phyloP scores from a whole-genome alignment of 2,113 vertebrate species.

The Actinemys pallida region DNA sequence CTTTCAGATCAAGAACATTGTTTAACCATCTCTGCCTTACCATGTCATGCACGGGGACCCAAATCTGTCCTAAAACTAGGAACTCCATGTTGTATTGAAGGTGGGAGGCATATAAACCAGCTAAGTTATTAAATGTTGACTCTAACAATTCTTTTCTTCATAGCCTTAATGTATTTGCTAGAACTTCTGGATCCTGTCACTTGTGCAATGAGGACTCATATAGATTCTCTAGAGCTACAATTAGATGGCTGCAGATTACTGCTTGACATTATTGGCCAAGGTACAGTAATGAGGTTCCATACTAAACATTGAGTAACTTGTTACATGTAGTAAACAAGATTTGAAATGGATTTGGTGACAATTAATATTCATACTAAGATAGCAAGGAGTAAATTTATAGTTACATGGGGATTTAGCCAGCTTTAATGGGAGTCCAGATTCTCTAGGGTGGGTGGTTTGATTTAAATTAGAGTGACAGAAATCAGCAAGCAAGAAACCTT shows the following conservation, averaged over 20 bases:
- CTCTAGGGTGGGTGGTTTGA: neutral
- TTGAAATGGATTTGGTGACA: neutral
- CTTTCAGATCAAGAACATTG: neutral
- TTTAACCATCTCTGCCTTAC: neutral
- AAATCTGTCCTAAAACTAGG: neutral
- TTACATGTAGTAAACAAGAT: neutral
- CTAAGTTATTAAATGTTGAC: neutral
- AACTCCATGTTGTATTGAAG: neutral
- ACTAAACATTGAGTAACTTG: neutral
- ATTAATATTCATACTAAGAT: neutral
- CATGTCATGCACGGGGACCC: neutral
- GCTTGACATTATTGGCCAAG: constrained; percentile 66
- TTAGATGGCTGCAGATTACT: constrained; percentile 68
- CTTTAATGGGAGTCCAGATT: neutral
- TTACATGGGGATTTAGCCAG: neutral
- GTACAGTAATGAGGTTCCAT: neutral
- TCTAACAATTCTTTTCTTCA: neutral
- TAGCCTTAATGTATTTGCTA: constrained; percentile 33
- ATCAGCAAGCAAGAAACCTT: neutral
- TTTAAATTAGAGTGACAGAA: neutral
- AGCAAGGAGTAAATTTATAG: neutral
- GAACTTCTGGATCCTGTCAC: constrained; percentile 33
- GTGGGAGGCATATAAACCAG: neutral
- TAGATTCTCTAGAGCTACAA: constrained; percentile 59
- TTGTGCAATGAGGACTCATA: constrained; percentile 63